Evolutionary conservation across 2,888 invertebrate genomes (phyloP), one percentile per base, ranked within the genome.

Genomic region (Seladonia tumulorum): DNA sequence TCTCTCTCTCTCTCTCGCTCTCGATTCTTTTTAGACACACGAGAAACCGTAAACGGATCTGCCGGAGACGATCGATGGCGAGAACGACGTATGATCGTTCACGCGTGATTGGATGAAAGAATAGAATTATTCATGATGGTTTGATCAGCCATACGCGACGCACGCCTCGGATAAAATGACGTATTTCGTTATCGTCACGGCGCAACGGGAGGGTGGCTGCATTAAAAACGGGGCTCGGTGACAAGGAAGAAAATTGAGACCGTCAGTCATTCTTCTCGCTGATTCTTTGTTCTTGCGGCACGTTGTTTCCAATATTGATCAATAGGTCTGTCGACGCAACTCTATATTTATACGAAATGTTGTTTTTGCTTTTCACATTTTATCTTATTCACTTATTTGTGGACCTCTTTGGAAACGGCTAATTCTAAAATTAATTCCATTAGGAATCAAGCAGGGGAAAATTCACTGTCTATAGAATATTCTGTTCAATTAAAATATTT

Each of bases 111-210:
- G 78, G 71, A 68, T 66, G 72, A 84, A 78, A 83, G 82, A 76
- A 77, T 81, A 76, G 73, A 90, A 90, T 89, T 90, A 90, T 90
- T 88, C 86, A 88, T 83, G 78, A 49, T 71, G 39, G 81, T 76
- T 73, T 71, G 79, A 79, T 77, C 66, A 79, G 85, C 82, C 78
- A 85, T 84, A 81, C 78, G 81, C 82, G 88, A 85, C 77, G 79
- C 74, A 57, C 71, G 60, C 71, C 78, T 82, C 86, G 82, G 81
- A 87, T 87, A 86, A 83, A 83, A 74, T 82, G 89, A 87, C 82
- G 81, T 87, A 76, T 86, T 79, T 75, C 82, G 81, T 88, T 89
- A 90, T 88, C 83, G 85, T 75, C 74, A 75, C 71, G 81, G 77
- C 66, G 70, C 87, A 78, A 76, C 70, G 79, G 82, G 73, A 35